A percentile compares a stretch with the other conserved stretches of the same genome.
These are phyloP conservation scores for Anas bahamensis DNA, from an alignment of 2,797 vertebrate genomes.

Conservation along the genomic window DNA sequence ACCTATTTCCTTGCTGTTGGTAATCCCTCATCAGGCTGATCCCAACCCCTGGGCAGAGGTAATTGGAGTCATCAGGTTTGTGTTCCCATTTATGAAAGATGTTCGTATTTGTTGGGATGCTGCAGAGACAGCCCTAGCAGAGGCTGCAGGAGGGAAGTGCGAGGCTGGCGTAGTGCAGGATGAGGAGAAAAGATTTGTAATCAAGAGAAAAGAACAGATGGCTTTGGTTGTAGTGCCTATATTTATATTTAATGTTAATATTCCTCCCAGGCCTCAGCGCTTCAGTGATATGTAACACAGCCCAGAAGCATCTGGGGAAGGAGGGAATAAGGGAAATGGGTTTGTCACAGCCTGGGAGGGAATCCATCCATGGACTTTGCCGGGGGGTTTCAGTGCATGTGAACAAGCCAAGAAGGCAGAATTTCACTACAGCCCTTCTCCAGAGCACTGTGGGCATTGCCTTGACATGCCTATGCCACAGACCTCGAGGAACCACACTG, in stretches of 20 bases:
- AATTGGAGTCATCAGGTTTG: not conserved
- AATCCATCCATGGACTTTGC: not conserved
- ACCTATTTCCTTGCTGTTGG: not conserved
- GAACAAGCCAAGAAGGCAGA: not conserved
- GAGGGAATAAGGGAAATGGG: not conserved
- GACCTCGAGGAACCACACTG: rapidly evolving
- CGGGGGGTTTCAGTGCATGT: not conserved
- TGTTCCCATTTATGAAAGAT: not conserved
- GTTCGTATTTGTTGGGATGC: not conserved
- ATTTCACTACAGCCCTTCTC: not conserved
- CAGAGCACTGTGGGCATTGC: not conserved
- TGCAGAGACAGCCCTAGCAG: not conserved
- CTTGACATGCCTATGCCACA: rapidly evolving
- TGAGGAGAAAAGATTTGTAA: not conserved
- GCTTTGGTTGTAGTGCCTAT: slow-evolving; percentile 1
- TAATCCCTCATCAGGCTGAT: not conserved
- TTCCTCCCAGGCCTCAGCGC: not conserved
- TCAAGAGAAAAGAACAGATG: not conserved
- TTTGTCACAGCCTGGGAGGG: rapidly evolving
- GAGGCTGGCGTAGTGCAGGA: not conserved
- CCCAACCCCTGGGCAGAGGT: not conserved
- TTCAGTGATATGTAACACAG: not conserved
- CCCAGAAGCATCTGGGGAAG: not conserved
- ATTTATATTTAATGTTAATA: slow-evolving; percentile 21
- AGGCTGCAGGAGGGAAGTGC: not conserved